Conservation (phyloP, 2,888 invertebrate genomes). For the Andrena trimmerana region DNA sequence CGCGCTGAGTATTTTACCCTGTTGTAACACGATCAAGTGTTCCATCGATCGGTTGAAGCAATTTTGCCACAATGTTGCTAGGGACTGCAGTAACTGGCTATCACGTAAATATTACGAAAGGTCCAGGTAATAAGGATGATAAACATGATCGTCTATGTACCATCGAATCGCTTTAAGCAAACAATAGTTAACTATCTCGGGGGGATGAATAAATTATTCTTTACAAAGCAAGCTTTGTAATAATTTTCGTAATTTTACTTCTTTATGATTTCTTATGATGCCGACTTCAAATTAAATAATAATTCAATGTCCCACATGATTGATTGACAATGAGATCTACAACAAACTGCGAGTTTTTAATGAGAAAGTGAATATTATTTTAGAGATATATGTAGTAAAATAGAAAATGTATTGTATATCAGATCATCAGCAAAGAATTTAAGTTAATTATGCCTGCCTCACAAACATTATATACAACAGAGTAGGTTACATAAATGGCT, state of each 20-base stretch:
- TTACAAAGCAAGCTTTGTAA: not conserved
- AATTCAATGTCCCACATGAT: no score
- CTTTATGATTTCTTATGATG: not conserved
- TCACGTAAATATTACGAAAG: constrained; percentile 23
- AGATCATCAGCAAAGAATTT: not conserved
- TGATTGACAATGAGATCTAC: no score
- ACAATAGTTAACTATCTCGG: constrained; percentile 17
- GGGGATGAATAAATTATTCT: not conserved
- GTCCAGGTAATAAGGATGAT: constrained; percentile 2
- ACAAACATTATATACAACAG: not conserved
- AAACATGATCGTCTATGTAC: constrained; percentile 7
- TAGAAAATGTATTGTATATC: not conserved
- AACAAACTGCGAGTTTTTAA: no score
- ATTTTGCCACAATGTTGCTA: constrained; percentile 33
- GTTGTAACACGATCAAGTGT: constrained; percentile 19
- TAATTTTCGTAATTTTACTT: not conserved
- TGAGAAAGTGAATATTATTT: no score
- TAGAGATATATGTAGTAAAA: not conserved
- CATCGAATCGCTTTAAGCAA: constrained; percentile 22
- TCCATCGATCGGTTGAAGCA: constrained; percentile 37
- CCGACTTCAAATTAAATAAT: not conserved
- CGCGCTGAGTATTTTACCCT: not conserved
- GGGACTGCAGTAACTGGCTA: constrained; percentile 10
- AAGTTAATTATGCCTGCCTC: not conserved
- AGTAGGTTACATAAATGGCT: not conserved